Base-by-base conservation (phyloP, 2,888 invertebrate species). In the Cataglyphis altisquamis region DNA sequence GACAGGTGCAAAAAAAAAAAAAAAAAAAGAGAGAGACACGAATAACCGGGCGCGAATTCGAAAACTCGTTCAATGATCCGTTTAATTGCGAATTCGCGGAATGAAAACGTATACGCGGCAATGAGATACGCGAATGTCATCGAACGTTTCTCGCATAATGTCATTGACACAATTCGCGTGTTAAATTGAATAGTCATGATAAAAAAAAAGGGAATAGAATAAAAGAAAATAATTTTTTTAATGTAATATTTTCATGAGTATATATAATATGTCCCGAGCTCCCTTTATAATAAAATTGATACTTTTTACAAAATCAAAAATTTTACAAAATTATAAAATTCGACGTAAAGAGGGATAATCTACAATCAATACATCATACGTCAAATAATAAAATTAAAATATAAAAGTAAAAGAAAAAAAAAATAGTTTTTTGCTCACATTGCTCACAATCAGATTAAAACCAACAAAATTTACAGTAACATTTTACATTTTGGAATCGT, bases 11-110 rank as follows among this genome's bases (percentile, higher is more conserved):
- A 86, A 36, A 36, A 36, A 32, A 73, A 86, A 85, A 86, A 86
- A 86, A 36, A 32, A 32, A 32, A 73, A 86, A 85, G 82, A 86
- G 66, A 52, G 52, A 18, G 8, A 21, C 10, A 25, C 60, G 67
- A 64, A 48, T 67, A 55, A 36, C 39, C 52, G 36, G 18, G 29
- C 6, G 2, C n/a, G 36, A 41, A 63, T 62, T 60, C 80, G 55
- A 73, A 68, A 72, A 55, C 64, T 52, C 60, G 64, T 78, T 77
- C 55, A 45, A 63, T 67, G 80, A 84, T 80, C 70, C 68, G 80
- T 66, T 86, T 89, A 89, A 89, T 89, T 88, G 84, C 77, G 48
- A 60, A 84, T 80, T 73, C 21, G 36, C 32, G 78, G 10, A 36
- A 39, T 39, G 75, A 39, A 77, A 55, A 55, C n/a, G 52, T 55